These are phyloP conservation scores for Temnothorax curvispinosus DNA, from an alignment of 1,140 invertebrate species.

Conservation along the genomic window DNA sequence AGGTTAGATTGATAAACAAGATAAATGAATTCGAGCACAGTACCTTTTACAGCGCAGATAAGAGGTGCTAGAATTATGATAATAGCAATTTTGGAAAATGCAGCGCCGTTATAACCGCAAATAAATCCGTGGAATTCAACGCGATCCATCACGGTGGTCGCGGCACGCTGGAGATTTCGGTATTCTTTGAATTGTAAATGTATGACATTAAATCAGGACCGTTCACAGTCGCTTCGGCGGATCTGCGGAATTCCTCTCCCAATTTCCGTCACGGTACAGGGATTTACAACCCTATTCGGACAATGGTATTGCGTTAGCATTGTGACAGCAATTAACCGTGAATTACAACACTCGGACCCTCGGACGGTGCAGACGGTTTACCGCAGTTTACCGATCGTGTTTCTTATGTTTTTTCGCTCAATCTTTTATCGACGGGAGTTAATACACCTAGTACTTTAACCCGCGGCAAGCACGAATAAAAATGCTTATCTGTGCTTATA, in stretches of 20 bases:
- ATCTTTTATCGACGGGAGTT: background rate
- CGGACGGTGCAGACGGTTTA: background rate
- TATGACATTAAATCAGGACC: background rate
- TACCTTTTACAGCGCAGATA: background rate
- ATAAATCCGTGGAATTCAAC: background rate
- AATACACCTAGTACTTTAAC: background rate
- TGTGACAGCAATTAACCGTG: background rate
- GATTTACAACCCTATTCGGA: background rate
- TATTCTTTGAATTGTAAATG: conserved; percentile 22
- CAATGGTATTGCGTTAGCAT: background rate
- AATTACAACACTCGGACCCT: background rate
- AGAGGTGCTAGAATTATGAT: background rate
- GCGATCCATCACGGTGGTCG: background rate
- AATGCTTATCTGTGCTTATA: background rate
- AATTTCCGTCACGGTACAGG: background rate
- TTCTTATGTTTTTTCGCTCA: background rate
- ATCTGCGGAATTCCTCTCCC: background rate
- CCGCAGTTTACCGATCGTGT: background rate
- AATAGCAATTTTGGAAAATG: background rate
- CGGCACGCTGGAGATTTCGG: background rate
- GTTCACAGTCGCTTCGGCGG: background rate
- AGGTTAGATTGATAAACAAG: background rate
- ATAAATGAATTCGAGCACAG: background rate
- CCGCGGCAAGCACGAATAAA: background rate
- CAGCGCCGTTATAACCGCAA: background rate